Conservation (phyloP, 2,797 vertebrate species). For the Ptychadena robeensis region DNA sequence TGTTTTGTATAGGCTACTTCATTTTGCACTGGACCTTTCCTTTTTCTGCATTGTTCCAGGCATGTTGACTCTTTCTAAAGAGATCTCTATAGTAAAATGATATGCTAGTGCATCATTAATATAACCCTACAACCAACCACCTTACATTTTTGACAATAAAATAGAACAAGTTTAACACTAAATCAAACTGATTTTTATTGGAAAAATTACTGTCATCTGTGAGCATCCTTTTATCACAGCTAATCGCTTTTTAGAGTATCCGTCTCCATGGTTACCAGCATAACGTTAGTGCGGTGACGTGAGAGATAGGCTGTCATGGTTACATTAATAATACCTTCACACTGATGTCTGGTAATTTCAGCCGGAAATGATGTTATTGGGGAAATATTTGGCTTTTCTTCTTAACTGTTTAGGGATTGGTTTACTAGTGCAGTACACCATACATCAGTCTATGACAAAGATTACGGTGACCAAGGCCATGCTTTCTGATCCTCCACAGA, state of each 20-base stretch:
- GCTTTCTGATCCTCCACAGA: background rate
- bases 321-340: constrained; percentile 46
- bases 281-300: constrained; percentile 44
- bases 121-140: background rate
- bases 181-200: background rate
- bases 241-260: constrained; percentile 42
- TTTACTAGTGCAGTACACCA: too few relatives aligned
- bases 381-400: background rate
- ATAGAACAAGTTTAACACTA: background rate
- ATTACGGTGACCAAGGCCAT: too few relatives aligned
- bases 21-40: background rate
- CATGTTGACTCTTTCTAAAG: background rate
- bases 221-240: constrained; percentile 35
- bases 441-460: too few relatives aligned
- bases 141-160: background rate
- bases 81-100: background rate
- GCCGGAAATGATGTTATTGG: constrained; percentile 25
- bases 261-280: constrained; percentile 39
- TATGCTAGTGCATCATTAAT: background rate
- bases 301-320: constrained; percentile 51
- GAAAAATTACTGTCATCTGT: constrained; percentile 38
- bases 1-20: too few relatives aligned
- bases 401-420: background rate
- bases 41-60: background rate
- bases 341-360: constrained; percentile 38